Conservation (phyloP, 2,113 vertebrate genomes). For the Chloropsis hardwickii region DNA sequence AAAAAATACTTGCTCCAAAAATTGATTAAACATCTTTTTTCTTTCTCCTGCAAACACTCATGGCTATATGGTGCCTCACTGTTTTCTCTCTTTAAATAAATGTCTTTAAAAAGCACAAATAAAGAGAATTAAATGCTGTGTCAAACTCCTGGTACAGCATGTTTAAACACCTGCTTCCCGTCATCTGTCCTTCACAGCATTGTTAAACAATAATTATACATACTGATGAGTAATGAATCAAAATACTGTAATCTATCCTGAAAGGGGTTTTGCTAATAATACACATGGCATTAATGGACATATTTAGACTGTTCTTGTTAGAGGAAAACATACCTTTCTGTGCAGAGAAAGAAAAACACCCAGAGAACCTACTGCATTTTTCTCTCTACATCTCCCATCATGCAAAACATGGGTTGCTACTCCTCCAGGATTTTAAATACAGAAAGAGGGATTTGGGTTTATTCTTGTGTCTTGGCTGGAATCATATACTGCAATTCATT, state of each 20-base stretch:
- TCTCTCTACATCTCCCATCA: background rate
- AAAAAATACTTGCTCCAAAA: constrained; percentile 48
- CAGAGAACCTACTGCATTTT: background rate
- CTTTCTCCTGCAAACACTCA: constrained; percentile 71
- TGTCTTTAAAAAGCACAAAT: constrained; percentile 66
- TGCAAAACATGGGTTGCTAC: background rate
- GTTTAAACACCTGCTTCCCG: constrained; percentile 85
- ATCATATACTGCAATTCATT: background rate
- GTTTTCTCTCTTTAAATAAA: constrained; percentile 66
- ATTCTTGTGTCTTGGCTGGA: background rate
- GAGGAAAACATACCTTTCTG: constrained; percentile 48
- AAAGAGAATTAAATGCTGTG: constrained; percentile 68
- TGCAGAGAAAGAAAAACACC: constrained; percentile 11
- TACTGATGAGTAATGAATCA: constrained; percentile 77
- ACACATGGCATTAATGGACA: constrained; percentile 58
- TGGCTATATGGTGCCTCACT: constrained; percentile 53
- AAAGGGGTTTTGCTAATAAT: constrained; percentile 61
- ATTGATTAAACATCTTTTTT: constrained; percentile 52
- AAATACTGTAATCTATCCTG: constrained; percentile 70
- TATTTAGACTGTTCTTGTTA: constrained; percentile 48
- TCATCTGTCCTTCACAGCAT: constrained; percentile 78
- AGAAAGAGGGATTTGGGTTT: background rate
- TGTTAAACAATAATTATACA: constrained; percentile 77
- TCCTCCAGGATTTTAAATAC: background rate
- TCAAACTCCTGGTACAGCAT: constrained; percentile 69